These are phyloP conservation scores for Aspidoscelis tigris DNA, from an alignment of 2,113 vertebrate species.

Conservation along the genomic window DNA sequence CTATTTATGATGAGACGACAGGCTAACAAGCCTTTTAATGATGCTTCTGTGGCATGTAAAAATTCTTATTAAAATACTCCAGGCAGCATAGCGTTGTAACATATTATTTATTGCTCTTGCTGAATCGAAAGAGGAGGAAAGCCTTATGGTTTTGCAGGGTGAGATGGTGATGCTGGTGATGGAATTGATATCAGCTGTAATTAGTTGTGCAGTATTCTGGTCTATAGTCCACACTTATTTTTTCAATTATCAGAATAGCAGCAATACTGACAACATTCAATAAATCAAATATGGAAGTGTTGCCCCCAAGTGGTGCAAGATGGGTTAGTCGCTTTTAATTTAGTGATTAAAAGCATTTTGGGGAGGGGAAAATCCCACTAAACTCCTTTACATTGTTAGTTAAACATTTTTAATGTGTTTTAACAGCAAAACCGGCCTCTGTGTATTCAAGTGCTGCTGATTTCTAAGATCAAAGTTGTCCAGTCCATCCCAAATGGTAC, in stretches of 20 bases:
- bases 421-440: slow-evolving; percentile 4
- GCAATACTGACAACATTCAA: slow-evolving; percentile 57
- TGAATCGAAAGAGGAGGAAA: slow-evolving; percentile 12
- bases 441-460: rapidly evolving
- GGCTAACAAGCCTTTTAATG: slow-evolving; percentile 9
- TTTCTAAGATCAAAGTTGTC: slow-evolving; percentile 3
- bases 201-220: slow-evolving; percentile 42
- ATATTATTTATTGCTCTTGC: slow-evolving; percentile 28
- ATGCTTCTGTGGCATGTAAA: slow-evolving; percentile 10
- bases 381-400: slow-evolving; percentile 4
- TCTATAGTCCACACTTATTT: slow-evolving; percentile 35
- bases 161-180: not conserved
- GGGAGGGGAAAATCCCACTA: not conserved
- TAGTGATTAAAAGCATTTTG: slow-evolving; percentile 36
- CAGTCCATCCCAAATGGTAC: not conserved
- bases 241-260: slow-evolving; percentile 54
- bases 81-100: slow-evolving; percentile 29
- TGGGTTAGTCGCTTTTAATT: slow-evolving; percentile 63
- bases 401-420: slow-evolving; percentile 3
- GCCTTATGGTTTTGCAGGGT: slow-evolving; percentile 17
- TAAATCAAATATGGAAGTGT: slow-evolving; percentile 80
- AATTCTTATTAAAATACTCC: slow-evolving; percentile 37
- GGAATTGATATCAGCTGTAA: slow-evolving; percentile 43
- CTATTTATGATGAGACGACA: slow-evolving; percentile 29
- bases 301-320: slow-evolving; percentile 78